Conservation (phyloP, 1,140 invertebrate species). For the Drosophila hydei region DNA sequence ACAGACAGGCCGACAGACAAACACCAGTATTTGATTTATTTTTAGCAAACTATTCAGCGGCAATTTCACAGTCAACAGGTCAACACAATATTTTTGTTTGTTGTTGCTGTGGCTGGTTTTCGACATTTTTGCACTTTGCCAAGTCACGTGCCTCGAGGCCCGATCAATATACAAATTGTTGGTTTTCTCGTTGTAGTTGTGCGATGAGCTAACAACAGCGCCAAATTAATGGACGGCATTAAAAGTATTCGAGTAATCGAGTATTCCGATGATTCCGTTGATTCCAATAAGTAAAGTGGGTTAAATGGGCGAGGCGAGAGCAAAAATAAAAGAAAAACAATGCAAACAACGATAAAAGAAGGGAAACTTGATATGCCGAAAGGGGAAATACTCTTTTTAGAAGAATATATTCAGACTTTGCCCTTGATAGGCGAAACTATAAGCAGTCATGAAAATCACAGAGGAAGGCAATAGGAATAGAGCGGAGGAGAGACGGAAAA, state of each 20-base stretch:
- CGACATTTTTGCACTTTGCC: constrained; percentile 52
- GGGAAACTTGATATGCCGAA: background rate
- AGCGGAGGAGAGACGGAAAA: no score
- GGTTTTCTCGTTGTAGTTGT: constrained; percentile 11
- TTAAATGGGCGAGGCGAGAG: constrained; percentile 40
- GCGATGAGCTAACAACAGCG: constrained; percentile 61
- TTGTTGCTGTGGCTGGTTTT: constrained; percentile 19
- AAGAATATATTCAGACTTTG: no score
- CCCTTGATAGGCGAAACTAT: no score
- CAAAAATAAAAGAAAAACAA: background rate
- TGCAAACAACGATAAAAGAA: background rate
- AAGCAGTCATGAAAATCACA: no score
- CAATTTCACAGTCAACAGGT: constrained; percentile 55
- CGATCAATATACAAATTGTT: constrained; percentile 32
- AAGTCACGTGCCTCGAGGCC: constrained; percentile 69
- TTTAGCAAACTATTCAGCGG: constrained; percentile 44
- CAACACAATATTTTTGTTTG: constrained; percentile 17
- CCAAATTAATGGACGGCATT: constrained; percentile 38
- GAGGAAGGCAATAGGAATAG: no score
- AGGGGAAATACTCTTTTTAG: constrained; percentile 12
- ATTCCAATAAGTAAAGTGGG: constrained; percentile 54
- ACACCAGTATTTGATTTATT: constrained; percentile 54
- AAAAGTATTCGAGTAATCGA: constrained; percentile 45
- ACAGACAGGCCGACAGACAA: background rate
- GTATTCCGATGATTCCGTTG: constrained; percentile 40